Conservation (phyloP, 2,888 invertebrate genomes). For the Timema podura region DNA sequence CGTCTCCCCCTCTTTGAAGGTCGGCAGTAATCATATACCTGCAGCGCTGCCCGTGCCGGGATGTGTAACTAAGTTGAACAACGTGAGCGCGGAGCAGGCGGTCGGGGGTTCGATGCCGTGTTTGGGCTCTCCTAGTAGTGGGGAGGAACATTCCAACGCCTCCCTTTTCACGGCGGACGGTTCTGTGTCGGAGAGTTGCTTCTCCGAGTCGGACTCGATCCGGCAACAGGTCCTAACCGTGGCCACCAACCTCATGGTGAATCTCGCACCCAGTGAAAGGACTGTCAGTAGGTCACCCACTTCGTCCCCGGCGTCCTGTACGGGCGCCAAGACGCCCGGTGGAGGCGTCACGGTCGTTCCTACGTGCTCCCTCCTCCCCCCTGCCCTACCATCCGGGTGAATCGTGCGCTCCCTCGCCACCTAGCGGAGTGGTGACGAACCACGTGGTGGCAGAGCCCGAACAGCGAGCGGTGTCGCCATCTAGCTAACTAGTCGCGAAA, state of each 20-base stretch:
- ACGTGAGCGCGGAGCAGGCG: not conserved
- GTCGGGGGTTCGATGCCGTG: slow-evolving; percentile 19
- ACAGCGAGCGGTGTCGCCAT: slow-evolving; percentile 27
- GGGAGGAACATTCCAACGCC: slow-evolving; percentile 38
- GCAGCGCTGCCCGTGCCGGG: slow-evolving; percentile 9
- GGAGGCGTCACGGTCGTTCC: slow-evolving; percentile 15
- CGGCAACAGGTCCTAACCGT: slow-evolving; percentile 27
- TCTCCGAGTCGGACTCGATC: slow-evolving; percentile 26
- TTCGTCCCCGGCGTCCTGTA: slow-evolving; percentile 21
- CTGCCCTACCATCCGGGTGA: slow-evolving; percentile 10
- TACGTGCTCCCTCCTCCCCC: not conserved
- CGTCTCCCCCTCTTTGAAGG: slow-evolving; percentile 12
- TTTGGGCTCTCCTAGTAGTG: slow-evolving; percentile 29
- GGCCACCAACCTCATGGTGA: slow-evolving; percentile 28
- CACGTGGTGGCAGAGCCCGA: slow-evolving; percentile 18
- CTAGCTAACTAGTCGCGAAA: slow-evolving; percentile 30
- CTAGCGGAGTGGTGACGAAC: slow-evolving; percentile 7
- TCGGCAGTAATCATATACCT: slow-evolving; percentile 9
- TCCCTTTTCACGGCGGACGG: slow-evolving; percentile 37
- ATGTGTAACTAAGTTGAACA: not conserved
- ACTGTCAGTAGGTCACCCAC: slow-evolving; percentile 18
- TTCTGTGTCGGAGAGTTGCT: slow-evolving; percentile 37
- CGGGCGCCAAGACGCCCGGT: slow-evolving; percentile 18
- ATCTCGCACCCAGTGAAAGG: slow-evolving; percentile 22
- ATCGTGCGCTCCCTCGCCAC: slow-evolving; percentile 6